phyloP scores from a whole-genome alignment of 2,797 vertebrate species.

The Rhinatrema bivittatum region DNA sequence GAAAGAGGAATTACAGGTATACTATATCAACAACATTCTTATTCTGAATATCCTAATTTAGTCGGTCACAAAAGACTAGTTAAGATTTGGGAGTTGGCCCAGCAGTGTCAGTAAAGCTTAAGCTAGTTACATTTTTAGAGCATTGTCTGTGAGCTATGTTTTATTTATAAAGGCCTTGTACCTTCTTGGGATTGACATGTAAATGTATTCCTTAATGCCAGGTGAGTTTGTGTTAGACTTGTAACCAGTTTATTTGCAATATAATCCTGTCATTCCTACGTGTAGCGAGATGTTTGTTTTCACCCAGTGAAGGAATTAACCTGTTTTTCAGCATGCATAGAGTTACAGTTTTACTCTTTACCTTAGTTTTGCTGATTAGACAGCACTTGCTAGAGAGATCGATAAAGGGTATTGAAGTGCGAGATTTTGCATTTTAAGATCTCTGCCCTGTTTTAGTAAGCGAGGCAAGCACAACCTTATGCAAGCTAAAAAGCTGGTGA shows the following conservation, averaged over 20 bases:
- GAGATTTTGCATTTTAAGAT: no score
- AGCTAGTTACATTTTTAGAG: not conserved
- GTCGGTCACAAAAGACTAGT: not conserved
- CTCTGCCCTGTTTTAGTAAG: no score
- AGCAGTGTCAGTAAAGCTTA: not conserved
- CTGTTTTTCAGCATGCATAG: not conserved
- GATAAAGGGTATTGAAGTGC: not conserved
- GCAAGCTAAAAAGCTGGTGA: no score
- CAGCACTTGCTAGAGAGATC: not conserved
- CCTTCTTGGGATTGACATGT: not conserved
- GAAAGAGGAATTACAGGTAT: not conserved
- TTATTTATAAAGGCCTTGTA: conserved; percentile 4
- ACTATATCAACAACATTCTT: conserved; percentile 2
- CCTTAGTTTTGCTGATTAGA: not conserved
- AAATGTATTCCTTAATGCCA: conserved; percentile 1
- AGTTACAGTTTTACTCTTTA: not conserved
- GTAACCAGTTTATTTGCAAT: conserved; percentile 1
- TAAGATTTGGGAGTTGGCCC: not conserved
- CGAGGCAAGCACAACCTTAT: no score
- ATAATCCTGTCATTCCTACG: conserved; percentile 3
- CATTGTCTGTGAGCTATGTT: not conserved
- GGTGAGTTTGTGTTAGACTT: conserved; percentile 1
- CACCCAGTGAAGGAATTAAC: not conserved
- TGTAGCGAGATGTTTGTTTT: not conserved
- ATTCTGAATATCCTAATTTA: not conserved